These are phyloP conservation scores for Meghimatium bilineatum DNA, from an alignment of 2,888 invertebrate species.

Conservation along the genomic window DNA sequence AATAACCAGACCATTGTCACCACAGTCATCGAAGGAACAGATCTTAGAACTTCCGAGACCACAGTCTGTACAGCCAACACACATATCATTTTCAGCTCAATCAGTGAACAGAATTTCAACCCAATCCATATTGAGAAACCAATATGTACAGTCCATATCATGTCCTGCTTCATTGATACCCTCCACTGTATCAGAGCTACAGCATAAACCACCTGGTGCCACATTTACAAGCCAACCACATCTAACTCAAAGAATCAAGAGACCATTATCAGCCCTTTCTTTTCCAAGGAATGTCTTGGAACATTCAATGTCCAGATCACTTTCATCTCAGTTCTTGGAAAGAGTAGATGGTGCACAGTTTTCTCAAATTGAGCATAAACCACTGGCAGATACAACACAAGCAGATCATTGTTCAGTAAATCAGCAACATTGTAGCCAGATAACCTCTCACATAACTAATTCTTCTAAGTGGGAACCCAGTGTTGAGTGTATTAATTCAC, in stretches of 20 bases:
- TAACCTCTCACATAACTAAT: not conserved
- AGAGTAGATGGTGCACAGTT: constrained; percentile 5
- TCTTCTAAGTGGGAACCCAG: not conserved
- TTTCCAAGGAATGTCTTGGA: not conserved
- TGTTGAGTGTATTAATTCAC: not conserved
- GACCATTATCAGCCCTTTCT: not conserved
- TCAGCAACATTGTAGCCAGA: not conserved
- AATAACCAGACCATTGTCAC: not conserved
- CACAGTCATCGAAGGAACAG: not conserved
- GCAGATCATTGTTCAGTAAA: not conserved
- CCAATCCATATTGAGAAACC: not conserved
- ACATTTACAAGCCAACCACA: not conserved
- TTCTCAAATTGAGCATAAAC: not conserved
- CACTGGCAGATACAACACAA: not conserved
- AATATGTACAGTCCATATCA: not conserved
- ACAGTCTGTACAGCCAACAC: not conserved
- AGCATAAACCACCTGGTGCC: not conserved
- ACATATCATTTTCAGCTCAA: constrained; percentile 5
- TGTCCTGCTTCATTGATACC: not conserved
- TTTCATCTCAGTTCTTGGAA: constrained; percentile 1
- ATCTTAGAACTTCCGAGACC: not conserved
- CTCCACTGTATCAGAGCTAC: not conserved
- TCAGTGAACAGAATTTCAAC: constrained; percentile 1
- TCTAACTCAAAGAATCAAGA: not conserved
- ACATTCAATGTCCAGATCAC: not conserved